phyloP scores from a whole-genome alignment of 2,888 invertebrate species.

The Bimastos eiseni region DNA sequence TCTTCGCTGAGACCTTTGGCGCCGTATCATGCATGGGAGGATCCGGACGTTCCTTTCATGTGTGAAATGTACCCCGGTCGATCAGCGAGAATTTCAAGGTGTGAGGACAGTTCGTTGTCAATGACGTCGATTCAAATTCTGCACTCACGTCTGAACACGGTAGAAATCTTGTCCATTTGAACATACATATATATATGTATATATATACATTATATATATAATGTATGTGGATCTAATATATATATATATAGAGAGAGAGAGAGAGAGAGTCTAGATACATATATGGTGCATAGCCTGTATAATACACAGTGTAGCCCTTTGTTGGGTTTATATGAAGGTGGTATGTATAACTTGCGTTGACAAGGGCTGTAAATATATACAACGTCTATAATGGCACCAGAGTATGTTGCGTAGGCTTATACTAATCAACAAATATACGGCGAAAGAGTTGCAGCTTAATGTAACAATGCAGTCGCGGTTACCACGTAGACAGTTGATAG shows the following conservation, averaged over 20 bases:
- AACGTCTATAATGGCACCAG: no score
- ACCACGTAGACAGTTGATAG: background rate
- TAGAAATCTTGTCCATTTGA: background rate
- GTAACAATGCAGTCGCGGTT: background rate
- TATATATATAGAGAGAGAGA: no score
- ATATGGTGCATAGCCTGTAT: background rate
- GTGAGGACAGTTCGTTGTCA: background rate
- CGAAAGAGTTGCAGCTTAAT: no score
- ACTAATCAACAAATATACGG: no score
- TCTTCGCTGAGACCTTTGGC: background rate
- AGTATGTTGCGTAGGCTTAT: no score
- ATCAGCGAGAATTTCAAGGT: conserved; percentile 13
- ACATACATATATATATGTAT: background rate
- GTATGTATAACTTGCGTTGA: no score
- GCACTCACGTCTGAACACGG: background rate
- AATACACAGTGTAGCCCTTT: background rate
- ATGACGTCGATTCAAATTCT: background rate
- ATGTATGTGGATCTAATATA: no score
- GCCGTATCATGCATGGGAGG: background rate
- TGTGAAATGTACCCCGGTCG: background rate
- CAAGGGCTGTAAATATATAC: no score
- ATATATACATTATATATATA: no score
- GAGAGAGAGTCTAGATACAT: no score
- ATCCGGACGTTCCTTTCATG: background rate
- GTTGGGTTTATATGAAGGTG: background rate